Base-by-base conservation (phyloP, 2,888 invertebrate genomes). In the Mesochorus sp. region DNA sequence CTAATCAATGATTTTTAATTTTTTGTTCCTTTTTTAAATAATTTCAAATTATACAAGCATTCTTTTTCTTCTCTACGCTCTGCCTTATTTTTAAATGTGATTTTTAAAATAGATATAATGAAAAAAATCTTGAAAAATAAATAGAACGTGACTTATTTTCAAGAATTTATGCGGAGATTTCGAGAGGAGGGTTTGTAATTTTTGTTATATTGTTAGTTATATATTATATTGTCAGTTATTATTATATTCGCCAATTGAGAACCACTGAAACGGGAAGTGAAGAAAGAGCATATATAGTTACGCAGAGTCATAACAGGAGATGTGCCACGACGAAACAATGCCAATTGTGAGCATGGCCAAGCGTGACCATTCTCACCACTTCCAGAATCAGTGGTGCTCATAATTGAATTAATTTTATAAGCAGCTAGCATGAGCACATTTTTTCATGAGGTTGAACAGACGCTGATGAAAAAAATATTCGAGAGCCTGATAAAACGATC, bases 381-480 rank as follows among this genome's bases (percentile, higher is more conserved):
- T 74, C 49, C 51, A 51, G 24, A 61, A 26, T 42, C 74, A 74
- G 74, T 31, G 66, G 67, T 67, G 67, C 66, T 74, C 67, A 67
- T 17, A 34, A 49, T 34, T 3, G 17, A 1, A 39, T 42, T 17
- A 1, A 57, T 0, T 12, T 37, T 37, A 6, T 37, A n/a, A 37
- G 37, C 37, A 37, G 12, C 37, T n/a, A n/a, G 37, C 8, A 12
- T 12, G 12, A 14, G 14, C 2, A 12, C 1, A 39, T 12, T n/a
- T 39, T 39, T 1, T n/a, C n/a, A n/a, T n/a, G n/a, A n/a, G n/a
- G n/a, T n/a, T n/a, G n/a, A n/a, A n/a, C n/a, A n/a, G 14, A n/a
- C 39, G 39, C 6, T 39, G 2, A 12, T 39, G 1, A 39, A 39
- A 12, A 5, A 39, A 12, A 12, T 2, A 12, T 55, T 5, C 19